phyloP scores from a whole-genome alignment of 2,888 invertebrate species.

The Cloeon dipterum region DNA sequence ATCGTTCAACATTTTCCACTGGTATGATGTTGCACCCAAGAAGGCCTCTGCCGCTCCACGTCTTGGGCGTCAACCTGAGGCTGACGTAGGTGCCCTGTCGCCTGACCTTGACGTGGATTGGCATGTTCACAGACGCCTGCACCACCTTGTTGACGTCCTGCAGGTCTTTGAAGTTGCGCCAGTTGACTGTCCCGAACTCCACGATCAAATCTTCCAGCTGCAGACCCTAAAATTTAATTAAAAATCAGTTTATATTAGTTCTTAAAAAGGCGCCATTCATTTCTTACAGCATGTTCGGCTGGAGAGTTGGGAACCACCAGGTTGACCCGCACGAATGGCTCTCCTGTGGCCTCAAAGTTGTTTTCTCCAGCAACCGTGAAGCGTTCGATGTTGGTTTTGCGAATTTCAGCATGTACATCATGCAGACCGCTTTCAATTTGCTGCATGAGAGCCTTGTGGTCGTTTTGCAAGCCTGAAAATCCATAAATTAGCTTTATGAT shows the following conservation, averaged over 20 bases:
- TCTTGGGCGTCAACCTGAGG: slow-evolving; percentile 39
- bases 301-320: slow-evolving; percentile 55
- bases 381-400: too few relatives aligned
- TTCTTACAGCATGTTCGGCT: slow-evolving; percentile 52
- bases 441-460: slow-evolving; percentile 62
- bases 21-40: slow-evolving; percentile 46
- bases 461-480: slow-evolving; percentile 57
- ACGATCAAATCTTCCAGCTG: slow-evolving; percentile 41
- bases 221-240: slow-evolving; percentile 50
- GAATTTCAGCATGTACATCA: slow-evolving; percentile 29
- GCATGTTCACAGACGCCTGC: slow-evolving; percentile 15
- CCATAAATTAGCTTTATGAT: not conserved
- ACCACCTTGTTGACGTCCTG: slow-evolving; percentile 45
- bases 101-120: slow-evolving; percentile 13
- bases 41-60: slow-evolving; percentile 57
- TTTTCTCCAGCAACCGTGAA: too few relatives aligned
- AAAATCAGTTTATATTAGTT: too few relatives aligned
- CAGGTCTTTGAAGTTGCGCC: slow-evolving; percentile 40
- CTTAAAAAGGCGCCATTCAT: too few relatives aligned
- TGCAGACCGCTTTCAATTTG: slow-evolving; percentile 57
- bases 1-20: slow-evolving; percentile 19
- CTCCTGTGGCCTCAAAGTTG: too few relatives aligned
- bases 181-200: slow-evolving; percentile 55
- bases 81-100: slow-evolving; percentile 24
- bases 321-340: slow-evolving; percentile 45